Evolutionary conservation across 2,888 invertebrate species (phyloP).

Genomic region (Tachina fera): DNA sequence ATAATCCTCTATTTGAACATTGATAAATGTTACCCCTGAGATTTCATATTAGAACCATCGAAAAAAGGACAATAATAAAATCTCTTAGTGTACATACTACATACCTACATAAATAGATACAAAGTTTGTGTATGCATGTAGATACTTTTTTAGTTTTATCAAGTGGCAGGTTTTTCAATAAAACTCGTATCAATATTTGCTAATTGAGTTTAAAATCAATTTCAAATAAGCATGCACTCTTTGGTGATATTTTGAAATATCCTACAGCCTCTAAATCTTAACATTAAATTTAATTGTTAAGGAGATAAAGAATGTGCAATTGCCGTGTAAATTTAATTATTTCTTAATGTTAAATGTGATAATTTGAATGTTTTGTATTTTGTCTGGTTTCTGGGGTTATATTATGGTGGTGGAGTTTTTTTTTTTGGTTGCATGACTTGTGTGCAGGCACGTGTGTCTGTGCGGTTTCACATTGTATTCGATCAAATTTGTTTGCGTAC

Average conservation of each 20-base stretch:
- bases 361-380: constrained; percentile 57
- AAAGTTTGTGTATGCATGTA: not conserved
- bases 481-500: constrained; percentile 45
- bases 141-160: constrained; percentile 33
- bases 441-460: constrained; percentile 70
- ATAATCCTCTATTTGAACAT: constrained; percentile 79
- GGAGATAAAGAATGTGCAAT: constrained; percentile 77
- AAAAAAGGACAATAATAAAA: constrained; percentile 48
- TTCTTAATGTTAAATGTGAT: constrained; percentile 65
- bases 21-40: constrained; percentile 83
- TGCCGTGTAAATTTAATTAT: constrained; percentile 83
- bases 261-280: constrained; percentile 2
- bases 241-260: constrained; percentile 9
- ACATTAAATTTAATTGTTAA: not conserved
- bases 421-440: constrained; percentile 63
- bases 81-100: constrained; percentile 5
- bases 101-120: not conserved
- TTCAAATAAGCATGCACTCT: constrained; percentile 74
- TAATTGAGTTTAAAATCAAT: constrained; percentile 84
- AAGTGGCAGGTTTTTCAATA: constrained; percentile 3
- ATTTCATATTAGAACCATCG: constrained; percentile 79
- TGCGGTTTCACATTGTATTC: constrained; percentile 67
- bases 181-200: constrained; percentile 72
- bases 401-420: constrained; percentile 50
- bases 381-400: constrained; percentile 63